Evolutionary conservation across 1,140 invertebrate species (phyloP).

Genomic region (Papilio xuthus): DNA sequence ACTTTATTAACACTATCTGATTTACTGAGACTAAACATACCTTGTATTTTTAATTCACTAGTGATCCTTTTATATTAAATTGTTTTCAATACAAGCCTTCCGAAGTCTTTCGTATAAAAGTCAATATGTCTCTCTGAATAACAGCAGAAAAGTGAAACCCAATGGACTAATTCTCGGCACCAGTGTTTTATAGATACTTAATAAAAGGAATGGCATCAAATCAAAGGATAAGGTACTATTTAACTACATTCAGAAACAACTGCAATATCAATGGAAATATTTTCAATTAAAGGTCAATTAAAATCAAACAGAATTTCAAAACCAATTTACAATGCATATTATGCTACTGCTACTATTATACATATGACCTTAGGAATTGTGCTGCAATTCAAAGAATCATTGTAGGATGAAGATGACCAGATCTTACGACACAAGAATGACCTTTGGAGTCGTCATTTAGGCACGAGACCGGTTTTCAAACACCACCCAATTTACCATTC

Average conservation of each 20-base stretch:
- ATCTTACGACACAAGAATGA: neutral
- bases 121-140: neutral
- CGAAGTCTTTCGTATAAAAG: neutral
- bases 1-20: too few relatives aligned
- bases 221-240: too few relatives aligned
- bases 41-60: neutral
- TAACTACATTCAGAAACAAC: neutral
- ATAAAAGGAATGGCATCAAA: too few relatives aligned
- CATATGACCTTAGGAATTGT: neutral
- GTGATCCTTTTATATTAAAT: too few relatives aligned
- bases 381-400: neutral
- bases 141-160: neutral
- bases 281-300: neutral
- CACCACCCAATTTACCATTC: constrained; percentile 17
- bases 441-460: constrained; percentile 13
- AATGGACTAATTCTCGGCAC: neutral
- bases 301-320: neutral
- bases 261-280: neutral
- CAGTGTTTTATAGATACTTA: neutral
- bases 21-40: neutral
- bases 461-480: constrained; percentile 5
- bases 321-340: neutral
- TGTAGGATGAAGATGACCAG: neutral
- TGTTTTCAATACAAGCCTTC: neutral
- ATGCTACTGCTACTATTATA: neutral